Conservation (phyloP, 2,888 invertebrate species). For the Thysanoteuthis rhombus region DNA sequence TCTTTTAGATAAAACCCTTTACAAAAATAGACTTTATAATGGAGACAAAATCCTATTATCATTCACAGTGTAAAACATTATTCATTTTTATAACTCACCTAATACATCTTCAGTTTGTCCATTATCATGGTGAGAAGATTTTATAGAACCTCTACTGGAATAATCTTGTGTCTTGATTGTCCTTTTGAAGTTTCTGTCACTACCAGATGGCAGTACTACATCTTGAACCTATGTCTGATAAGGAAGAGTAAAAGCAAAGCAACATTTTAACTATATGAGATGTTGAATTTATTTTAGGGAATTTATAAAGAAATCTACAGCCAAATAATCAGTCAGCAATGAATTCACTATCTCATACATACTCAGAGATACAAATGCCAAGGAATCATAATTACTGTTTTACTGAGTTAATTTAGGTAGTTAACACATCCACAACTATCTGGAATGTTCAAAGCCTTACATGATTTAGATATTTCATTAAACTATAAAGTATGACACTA, state of each 20-base stretch:
- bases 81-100: neutral
- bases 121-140: neutral
- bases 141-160: neutral
- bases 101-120: neutral
- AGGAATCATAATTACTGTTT: neutral
- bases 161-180: neutral
- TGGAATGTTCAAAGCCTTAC: too few relatives aligned
- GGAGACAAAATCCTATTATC: neutral
- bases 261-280: neutral
- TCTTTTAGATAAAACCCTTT: neutral
- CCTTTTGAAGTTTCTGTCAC: neutral
- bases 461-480: too few relatives aligned
- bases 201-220: neutral
- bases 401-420: neutral
- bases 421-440: neutral
- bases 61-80: neutral
- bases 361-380: too few relatives aligned
- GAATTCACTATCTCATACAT: neutral
- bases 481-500: too few relatives aligned
- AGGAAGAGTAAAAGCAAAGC: neutral
- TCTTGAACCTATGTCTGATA: neutral
- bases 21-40: too few relatives aligned
- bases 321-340: neutral
- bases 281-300: neutral
- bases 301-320: neutral